Conservation (phyloP, 2,113 vertebrate species). For the Brachirus orientalis region DNA sequence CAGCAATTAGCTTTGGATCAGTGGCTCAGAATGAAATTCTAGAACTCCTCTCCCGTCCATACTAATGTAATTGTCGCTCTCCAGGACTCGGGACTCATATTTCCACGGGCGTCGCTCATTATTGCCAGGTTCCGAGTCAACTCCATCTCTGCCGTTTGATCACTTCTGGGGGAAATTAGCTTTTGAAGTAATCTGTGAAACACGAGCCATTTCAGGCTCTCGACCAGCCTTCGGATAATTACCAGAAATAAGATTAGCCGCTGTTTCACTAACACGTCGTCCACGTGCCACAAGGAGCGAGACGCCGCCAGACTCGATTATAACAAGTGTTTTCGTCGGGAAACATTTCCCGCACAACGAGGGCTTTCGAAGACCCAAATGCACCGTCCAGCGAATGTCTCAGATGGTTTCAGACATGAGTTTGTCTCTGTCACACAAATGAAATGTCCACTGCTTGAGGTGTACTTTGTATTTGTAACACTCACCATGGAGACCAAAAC, state of each 20-base stretch:
- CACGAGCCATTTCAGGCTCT: constrained; percentile 26
- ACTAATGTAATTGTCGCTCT: constrained; percentile 27
- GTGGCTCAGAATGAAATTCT: constrained; percentile 27
- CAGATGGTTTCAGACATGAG: constrained; percentile 16
- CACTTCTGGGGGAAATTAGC: too few relatives aligned
- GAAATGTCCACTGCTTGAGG: neutral
- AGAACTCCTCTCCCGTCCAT: constrained; percentile 8
- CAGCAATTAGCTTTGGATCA: constrained; percentile 15
- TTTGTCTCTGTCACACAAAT: constrained; percentile 10
- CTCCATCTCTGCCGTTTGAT: too few relatives aligned
- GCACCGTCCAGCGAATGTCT: constrained; percentile 1
- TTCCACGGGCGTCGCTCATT: constrained; percentile 20
- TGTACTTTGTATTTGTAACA: too few relatives aligned
- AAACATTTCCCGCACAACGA: neutral
- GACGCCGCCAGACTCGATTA: constrained; percentile 5
- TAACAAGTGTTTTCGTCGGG: constrained; percentile 8
- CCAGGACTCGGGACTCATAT: constrained; percentile 33
- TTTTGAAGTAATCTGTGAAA: too few relatives aligned
- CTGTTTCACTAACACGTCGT: neutral
- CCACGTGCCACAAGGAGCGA: too few relatives aligned
- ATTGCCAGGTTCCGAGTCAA: neutral
- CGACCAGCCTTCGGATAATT: constrained; percentile 28
- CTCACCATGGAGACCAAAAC: too few relatives aligned
- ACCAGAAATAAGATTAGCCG: constrained; percentile 49
- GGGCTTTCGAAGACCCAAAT: constrained; percentile 11